Evolutionary conservation across 2,797 vertebrate species (phyloP), one percentile per base, ranked within the genome.

Genomic region (Anguilla obscura): DNA sequence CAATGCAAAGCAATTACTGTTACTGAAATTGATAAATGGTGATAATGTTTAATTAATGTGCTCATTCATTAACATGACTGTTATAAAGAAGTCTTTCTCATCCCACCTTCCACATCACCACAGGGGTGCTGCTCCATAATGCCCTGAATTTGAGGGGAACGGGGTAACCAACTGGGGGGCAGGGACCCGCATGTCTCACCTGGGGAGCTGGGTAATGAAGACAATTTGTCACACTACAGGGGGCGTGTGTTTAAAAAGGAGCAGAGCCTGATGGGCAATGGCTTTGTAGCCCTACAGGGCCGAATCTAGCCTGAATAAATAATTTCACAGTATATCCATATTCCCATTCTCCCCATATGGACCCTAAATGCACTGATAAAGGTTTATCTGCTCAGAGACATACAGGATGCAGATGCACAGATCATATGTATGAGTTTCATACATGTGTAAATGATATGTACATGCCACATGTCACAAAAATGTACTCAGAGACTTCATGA

Each of bases 181-280:
- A 69, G n/a, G n/a, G 63, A 6, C 63, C 27, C 6, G 63, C 14
- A 27, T 69, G 63, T 27, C 27, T 30, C 69, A 71, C 27, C 69
- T 71, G 69, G 69, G 27, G 69, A 45, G 74, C 74, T 1, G 74
- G 36, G 36, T 79, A 79, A 79, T 79, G 74, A 45, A 79, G 33
- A 21, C 18, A 4, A 79, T 79, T 79, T 45, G 36, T 79, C 74
- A 79, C 33, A 79, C 74, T 45, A 45, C 74, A 74, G 74, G 74
- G 36, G 74, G 74, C 21, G 1, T 18, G 18, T 79, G 74, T 36
- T 7, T 40, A 40, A 79, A 79, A 40, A 40, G 18, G 16, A 45
- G 74, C 74, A 79, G 74, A 45, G 74, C 74, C 33, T 79, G 33
- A 45, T 45, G 74, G 36, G 74, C 21, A 79, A 79, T 79, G 33